phyloP scores from a whole-genome alignment of 1,140 invertebrate species.

The Eriosoma lanigerum region DNA sequence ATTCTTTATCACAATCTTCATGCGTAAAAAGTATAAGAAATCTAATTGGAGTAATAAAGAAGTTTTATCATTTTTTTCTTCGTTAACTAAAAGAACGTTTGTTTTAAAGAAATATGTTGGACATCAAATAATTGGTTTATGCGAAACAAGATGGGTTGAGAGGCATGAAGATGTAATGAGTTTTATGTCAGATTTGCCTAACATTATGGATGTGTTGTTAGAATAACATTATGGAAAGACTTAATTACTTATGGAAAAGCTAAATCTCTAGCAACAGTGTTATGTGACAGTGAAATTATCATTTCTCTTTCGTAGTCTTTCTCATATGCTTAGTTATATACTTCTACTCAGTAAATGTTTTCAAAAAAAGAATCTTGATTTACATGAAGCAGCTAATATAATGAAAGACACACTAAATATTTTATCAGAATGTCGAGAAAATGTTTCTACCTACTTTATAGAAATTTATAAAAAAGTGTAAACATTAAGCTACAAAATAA shows the following conservation, averaged over 20 bases:
- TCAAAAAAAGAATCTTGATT: conserved; percentile 18
- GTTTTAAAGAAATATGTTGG: neutral
- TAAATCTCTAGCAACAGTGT: too few relatives aligned
- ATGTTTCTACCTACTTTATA: neutral
- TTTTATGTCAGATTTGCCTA: neutral
- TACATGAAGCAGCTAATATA: conserved; percentile 15
- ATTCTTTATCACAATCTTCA: neutral
- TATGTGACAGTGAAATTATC: too few relatives aligned
- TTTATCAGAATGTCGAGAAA: neutral
- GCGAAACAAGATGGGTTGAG: neutral
- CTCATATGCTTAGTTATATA: neutral
- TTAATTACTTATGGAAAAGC: too few relatives aligned
- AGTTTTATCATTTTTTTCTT: neutral
- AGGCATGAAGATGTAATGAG: neutral
- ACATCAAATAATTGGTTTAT: neutral
- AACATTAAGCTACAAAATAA: too few relatives aligned
- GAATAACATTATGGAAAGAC: too few relatives aligned
- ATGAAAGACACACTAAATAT: conserved; percentile 19
- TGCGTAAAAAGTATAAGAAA: neutral
- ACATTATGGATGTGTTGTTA: too few relatives aligned
- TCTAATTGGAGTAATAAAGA: neutral
- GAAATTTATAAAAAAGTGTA: too few relatives aligned
- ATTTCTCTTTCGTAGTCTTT: too few relatives aligned
- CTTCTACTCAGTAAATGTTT: conserved; percentile 10
- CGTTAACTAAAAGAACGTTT: neutral